These are phyloP conservation scores for Ommatoiulus sabulosus DNA, from an alignment of 2,888 invertebrate genomes.

Conservation along the genomic window DNA sequence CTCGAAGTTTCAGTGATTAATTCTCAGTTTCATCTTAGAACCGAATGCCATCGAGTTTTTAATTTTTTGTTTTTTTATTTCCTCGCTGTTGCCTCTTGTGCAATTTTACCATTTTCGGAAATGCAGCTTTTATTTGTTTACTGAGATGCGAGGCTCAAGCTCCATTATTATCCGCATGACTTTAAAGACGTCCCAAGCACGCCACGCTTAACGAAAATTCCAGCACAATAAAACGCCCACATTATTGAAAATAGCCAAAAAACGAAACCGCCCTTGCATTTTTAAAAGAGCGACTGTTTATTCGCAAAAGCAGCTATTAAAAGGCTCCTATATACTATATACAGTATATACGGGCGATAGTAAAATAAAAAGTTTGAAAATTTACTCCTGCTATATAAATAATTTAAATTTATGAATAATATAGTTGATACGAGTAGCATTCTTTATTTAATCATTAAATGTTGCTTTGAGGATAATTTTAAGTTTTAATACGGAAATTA, in stretches of 20 bases:
- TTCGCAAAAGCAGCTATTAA: neutral
- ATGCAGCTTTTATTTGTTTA: slow-evolving; percentile 10
- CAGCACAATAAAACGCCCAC: neutral
- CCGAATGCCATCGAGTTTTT: neutral
- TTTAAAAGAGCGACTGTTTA: neutral
- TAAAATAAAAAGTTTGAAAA: neutral
- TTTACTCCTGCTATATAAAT: neutral
- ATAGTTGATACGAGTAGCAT: too few relatives aligned
- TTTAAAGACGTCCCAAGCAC: neutral
- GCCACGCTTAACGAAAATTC: neutral
- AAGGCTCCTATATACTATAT: neutral
- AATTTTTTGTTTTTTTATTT: neutral
- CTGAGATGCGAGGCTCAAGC: neutral
- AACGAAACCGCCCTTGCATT: neutral
- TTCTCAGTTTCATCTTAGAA: neutral
- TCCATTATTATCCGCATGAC: neutral
- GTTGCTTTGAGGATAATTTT: too few relatives aligned
- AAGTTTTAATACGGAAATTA: too few relatives aligned
- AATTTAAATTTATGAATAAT: neutral
- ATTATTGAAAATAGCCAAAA: neutral
- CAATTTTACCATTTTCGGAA: neutral
- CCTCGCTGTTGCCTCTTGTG: neutral
- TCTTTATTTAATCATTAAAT: too few relatives aligned
- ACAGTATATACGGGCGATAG: neutral
- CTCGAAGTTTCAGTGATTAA: neutral